Percentiles rank a stretch among this genome's conserved stretches.
phyloP scores from a whole-genome alignment of 53 echinoderm and acorn worm genomes.

The Temnopleurus reevesii region DNA sequence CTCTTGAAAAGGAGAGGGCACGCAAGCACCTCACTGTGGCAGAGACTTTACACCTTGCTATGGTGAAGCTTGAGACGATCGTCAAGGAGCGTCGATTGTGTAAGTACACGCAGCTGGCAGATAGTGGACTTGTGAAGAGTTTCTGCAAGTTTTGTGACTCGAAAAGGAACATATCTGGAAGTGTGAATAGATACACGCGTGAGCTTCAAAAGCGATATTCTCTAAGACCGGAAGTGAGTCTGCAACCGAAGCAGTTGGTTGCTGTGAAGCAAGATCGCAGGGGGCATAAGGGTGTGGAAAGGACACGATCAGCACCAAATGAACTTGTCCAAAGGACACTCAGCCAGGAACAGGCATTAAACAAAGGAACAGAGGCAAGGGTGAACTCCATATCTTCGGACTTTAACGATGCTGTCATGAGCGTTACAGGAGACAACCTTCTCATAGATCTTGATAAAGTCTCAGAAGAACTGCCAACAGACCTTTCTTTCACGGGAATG shows the following conservation, averaged over 20 bases:
- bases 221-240: conserved; percentile 9
- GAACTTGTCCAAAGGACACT: conserved; percentile 6
- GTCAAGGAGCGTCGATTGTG: conserved; percentile 36
- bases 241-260: background rate
- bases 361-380: conserved; percentile 30
- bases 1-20: conserved; percentile 50
- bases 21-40: conserved; percentile 51
- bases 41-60: conserved; percentile 52
- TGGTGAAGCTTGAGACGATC: conserved; percentile 39
- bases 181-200: background rate
- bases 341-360: conserved; percentile 2
- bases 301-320: conserved; percentile 55
- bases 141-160: conserved; percentile 48
- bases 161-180: background rate
- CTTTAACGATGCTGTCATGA: conserved; percentile 56
- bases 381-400: conserved; percentile 53
- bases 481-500: conserved; percentile 27
- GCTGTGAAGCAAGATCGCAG: background rate
- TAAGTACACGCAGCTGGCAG: conserved; percentile 29
- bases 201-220: conserved; percentile 43
- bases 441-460: conserved; percentile 46
- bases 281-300: conserved; percentile 2
- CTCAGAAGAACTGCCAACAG: conserved; percentile 40
- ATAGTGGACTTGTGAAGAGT: background rate
- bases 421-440: conserved; percentile 53